Base-by-base conservation (phyloP, 2,888 invertebrate genomes). In the Alloscopus bannaensis region DNA sequence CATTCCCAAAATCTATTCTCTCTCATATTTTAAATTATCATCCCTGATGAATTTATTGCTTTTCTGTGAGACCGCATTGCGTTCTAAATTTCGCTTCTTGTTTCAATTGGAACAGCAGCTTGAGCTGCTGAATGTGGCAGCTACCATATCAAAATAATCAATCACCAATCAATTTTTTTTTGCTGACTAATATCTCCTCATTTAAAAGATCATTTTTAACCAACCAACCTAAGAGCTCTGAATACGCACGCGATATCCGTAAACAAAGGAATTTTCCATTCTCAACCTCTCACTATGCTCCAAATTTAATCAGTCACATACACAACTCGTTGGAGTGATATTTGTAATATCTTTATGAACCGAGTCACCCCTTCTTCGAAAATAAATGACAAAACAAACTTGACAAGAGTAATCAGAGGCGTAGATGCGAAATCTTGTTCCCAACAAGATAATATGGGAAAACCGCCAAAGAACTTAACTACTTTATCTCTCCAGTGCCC, bases 301-400 rank as follows among this genome's bases (percentile, higher is more conserved):
- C 42, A 76, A 76, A 68, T 76, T 62, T 76, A 76, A 76, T 76
- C 68, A 76, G 55, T 16, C 26, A 36, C n/a, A n/a, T n/a, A n/a
- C n/a, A n/a, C n/a, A n/a, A n/a, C n/a, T n/a, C n/a, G n/a, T n/a
- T n/a, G n/a, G n/a, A n/a, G n/a, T n/a, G n/a, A n/a, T n/a, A n/a
- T n/a, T 70, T 64, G 64, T 29, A 22, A 26, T 57, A 24, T 3
- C 3, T n/a, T n/a, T 26, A 26, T n/a, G n/a, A n/a, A n/a, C n/a
- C n/a, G n/a, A n/a, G n/a, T n/a, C n/a, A n/a, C n/a, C n/a, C n/a
- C n/a, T n/a, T n/a, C n/a, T n/a, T n/a, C n/a, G n/a, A n/a, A n/a
- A n/a, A n/a, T n/a, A n/a, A 55, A 75, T 75, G 73, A 65, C 64
- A 73, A 65, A 64, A n/a, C n/a, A n/a, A n/a, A n/a, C n/a, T n/a